Evolutionary conservation across 2,113 vertebrate genomes (phyloP).

Genomic region (Gambusia affinis): DNA sequence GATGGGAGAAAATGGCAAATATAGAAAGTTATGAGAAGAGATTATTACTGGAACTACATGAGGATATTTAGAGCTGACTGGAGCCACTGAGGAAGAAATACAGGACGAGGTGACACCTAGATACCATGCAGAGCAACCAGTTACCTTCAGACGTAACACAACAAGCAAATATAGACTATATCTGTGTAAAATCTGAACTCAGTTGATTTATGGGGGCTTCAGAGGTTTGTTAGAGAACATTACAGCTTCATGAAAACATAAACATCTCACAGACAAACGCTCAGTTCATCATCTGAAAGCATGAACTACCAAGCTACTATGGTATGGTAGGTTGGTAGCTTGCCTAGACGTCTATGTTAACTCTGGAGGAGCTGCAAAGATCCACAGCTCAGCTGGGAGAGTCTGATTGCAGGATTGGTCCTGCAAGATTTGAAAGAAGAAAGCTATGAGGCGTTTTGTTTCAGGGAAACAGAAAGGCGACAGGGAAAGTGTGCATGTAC

Average conservation of each 20-base stretch:
- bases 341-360: too few relatives aligned
- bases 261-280: too few relatives aligned
- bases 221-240: background rate
- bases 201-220: background rate
- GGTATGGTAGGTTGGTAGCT: too few relatives aligned
- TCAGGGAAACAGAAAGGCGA: background rate
- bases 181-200: background rate
- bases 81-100: conserved; percentile 2
- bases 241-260: background rate
- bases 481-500: too few relatives aligned
- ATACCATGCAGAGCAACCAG: background rate
- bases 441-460: too few relatives aligned
- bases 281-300: too few relatives aligned
- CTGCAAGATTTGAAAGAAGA: background rate
- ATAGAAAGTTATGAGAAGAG: conserved; percentile 21
- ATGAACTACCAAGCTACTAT: too few relatives aligned
- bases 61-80: conserved; percentile 16
- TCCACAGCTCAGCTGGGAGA: background rate
- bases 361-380: background rate
- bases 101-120: background rate
- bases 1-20: conserved; percentile 39
- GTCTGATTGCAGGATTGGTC: background rate
- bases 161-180: background rate
- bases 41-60: conserved; percentile 35
- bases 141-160: background rate